These are phyloP conservation scores for Orthosia gracilis DNA, from an alignment of 2,888 invertebrate species.

Conservation along the genomic window DNA sequence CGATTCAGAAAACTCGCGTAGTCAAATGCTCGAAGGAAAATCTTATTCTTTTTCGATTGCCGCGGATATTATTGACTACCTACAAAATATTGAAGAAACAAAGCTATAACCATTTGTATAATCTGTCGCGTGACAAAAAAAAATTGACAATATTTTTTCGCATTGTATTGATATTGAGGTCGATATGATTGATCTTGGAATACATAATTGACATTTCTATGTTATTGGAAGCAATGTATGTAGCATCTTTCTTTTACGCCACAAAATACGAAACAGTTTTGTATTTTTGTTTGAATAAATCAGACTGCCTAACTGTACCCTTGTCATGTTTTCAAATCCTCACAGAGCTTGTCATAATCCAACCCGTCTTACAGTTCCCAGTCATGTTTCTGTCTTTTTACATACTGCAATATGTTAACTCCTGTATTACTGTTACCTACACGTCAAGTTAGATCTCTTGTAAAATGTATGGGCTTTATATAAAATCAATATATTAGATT, in stretches of 20 bases:
- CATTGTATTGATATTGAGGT: not conserved
- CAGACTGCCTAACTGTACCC: conserved; percentile 58
- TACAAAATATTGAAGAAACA: conserved; percentile 13
- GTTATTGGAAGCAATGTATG: not conserved
- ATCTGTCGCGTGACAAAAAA: not conserved
- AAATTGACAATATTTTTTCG: not conserved
- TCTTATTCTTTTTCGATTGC: conserved; percentile 29
- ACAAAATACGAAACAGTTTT: conserved; percentile 12
- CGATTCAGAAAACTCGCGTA: not conserved
- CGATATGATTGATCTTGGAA: conserved; percentile 8
- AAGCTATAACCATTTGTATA: conserved; percentile 14
- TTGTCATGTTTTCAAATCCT: conserved; percentile 68
- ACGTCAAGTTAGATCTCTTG: conserved; percentile 28
- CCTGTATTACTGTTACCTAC: conserved; percentile 19
- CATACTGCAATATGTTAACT: conserved; percentile 48
- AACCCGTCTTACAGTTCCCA: conserved; percentile 59
- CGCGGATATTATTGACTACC: not conserved
- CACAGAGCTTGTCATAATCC: conserved; percentile 66
- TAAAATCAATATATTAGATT: conserved; percentile 46
- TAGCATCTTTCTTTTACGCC: not conserved
- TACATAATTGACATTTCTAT: not conserved
- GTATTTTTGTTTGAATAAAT: conserved; percentile 58
- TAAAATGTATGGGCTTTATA: conserved; percentile 33
- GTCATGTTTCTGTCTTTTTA: conserved; percentile 56
- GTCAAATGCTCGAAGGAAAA: conserved; percentile 14